Base-by-base conservation (phyloP, 2,888 invertebrate species). In the Melikaiella ostensackeni region DNA sequence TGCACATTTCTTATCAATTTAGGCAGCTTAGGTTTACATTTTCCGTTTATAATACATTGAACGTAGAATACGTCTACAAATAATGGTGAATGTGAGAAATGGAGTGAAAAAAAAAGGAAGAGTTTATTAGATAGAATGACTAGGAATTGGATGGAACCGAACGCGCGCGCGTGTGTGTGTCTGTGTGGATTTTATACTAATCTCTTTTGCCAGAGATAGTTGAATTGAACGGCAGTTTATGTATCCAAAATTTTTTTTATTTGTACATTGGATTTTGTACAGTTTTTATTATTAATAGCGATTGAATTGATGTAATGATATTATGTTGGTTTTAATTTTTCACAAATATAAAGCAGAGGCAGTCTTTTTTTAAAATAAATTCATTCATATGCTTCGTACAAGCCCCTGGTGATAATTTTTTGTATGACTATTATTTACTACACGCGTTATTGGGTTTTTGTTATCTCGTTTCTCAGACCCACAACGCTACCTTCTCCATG, bases 291-390 rank as follows among this genome's bases (percentile, higher is more conserved):
- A 89, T 89, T 86, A 86, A 87, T 90, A 89, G 88, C 86, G 89
- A 89, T 46, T 89, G 87, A 89, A 90, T 89, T 90, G 90, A 90
- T 89, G 89, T 88, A 59, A 88, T 86, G 84, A 89, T 89, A 91
- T 91, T 91, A 90, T 89, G 90, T 91, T 91, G 89, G 90, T 90
- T 91, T 90, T 89, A 91, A 91, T 91, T 91, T 90, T 90, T 88
- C 89, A 90, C 89, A n/a, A n/a, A 89, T 88, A 88, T 87, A 87
- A 77, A 62, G 76, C 64, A 57, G 64, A 57, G 35, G 70, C 33
- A 75, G 59, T 73, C 75, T 78, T 78, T 79, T 81, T 84, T 74
- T 75, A 85, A 84, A 81, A 42, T 42, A 16, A 16, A 42, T 42
- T 0, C 1, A 42, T 42, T 5, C 78, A 30, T 46, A 84, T 86